Conservation (phyloP, 2,113 vertebrate genomes). For the Tupaia chinensis region DNA sequence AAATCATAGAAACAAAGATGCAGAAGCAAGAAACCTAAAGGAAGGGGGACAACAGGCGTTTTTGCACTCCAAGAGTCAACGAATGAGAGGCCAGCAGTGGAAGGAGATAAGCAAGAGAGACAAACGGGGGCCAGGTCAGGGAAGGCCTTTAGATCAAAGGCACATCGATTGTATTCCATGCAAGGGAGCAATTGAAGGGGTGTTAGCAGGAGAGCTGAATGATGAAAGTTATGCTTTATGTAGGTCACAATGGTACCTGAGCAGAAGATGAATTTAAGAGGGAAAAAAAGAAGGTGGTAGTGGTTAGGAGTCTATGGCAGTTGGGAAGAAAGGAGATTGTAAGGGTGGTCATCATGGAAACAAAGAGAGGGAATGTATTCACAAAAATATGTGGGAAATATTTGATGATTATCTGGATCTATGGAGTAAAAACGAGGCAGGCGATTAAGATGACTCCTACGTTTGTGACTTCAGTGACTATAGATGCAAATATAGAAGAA, state of each 20-base stretch:
- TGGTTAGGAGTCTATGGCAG: background rate
- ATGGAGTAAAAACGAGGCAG: background rate
- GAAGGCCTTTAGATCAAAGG: constrained; percentile 28
- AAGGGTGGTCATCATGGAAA: background rate
- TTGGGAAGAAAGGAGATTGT: constrained; percentile 14
- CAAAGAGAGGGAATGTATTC: background rate
- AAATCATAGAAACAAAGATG: background rate
- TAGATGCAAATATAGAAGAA: background rate
- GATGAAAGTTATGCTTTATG: constrained; percentile 60
- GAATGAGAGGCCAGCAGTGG: background rate
- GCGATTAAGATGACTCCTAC: background rate
- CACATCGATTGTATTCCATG: constrained; percentile 60
- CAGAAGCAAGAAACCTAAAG: background rate
- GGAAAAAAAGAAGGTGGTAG: constrained; percentile 29
- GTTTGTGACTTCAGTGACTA: background rate
- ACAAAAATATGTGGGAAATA: background rate
- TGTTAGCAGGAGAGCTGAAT: background rate
- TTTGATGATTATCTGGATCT: background rate
- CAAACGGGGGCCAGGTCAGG: background rate
- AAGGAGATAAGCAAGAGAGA: constrained; percentile 10
- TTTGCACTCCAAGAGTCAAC: background rate
- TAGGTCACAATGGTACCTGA: constrained; percentile 43
- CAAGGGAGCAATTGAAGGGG: background rate
- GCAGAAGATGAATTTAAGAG: constrained; percentile 58
- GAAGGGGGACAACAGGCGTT: rapidly evolving